Percentiles rank a stretch among this genome's conserved stretches.
Evolutionary conservation across 1,140 invertebrate species (phyloP).

Genomic region (Nylanderia fulva): DNA sequence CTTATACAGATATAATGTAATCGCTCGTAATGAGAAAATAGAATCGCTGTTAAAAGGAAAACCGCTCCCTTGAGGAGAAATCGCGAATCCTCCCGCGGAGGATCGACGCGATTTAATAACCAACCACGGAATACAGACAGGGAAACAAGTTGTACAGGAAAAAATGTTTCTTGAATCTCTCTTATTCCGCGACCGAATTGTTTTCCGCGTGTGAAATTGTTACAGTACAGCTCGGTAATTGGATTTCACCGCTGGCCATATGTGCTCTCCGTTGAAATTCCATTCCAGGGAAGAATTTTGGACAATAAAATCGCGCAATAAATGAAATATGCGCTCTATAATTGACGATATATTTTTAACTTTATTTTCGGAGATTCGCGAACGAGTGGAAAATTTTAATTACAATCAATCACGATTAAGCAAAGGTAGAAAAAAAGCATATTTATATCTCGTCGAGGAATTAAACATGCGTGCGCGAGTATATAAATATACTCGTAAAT

Average conservation of each 20-base stretch:
- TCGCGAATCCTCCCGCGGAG: background rate
- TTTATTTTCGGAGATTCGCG: background rate
- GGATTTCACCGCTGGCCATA: constrained; percentile 22
- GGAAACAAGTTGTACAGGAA: constrained; percentile 36
- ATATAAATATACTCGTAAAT: background rate
- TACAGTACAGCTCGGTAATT: constrained; percentile 23
- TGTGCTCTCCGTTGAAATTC: background rate
- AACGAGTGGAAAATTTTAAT: background rate
- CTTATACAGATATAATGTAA: constrained; percentile 26
- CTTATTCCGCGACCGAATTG: constrained; percentile 13
- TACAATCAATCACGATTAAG: background rate
- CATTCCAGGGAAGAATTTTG: background rate
- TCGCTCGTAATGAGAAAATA: constrained; percentile 42
- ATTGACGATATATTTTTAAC: background rate
- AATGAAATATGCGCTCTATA: background rate
- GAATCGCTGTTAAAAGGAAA: constrained; percentile 40
- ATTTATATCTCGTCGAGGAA: background rate
- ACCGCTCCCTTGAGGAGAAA: background rate
- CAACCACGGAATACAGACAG: background rate
- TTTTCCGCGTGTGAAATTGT: constrained; percentile 13
- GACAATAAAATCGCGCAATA: constrained; percentile 19
- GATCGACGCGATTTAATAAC: constrained; percentile 10
- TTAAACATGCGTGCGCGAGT: background rate
- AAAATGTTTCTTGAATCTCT: background rate
- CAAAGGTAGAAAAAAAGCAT: constrained; percentile 5